Percentiles rank a stretch among this genome's conserved stretches.
phyloP scores from a whole-genome alignment of 1,140 invertebrate species.

The Drosophila erecta region DNA sequence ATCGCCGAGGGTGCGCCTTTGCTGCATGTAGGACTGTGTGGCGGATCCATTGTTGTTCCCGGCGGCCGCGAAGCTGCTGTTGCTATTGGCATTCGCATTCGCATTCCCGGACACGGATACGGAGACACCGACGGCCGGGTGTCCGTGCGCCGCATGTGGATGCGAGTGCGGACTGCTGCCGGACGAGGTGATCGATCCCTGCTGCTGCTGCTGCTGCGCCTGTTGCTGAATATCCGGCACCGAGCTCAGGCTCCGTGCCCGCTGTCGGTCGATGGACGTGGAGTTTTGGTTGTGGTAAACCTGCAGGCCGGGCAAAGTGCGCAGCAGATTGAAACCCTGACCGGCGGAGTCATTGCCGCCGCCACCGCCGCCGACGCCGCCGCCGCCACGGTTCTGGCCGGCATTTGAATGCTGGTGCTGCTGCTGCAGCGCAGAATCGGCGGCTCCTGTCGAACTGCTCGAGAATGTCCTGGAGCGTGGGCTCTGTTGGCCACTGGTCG shows the following conservation, averaged over 20 bases:
- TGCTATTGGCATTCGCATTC: constrained; percentile 78
- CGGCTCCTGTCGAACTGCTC: constrained; percentile 89
- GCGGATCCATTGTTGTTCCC: constrained; percentile 69
- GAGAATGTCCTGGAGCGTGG: constrained; percentile 91
- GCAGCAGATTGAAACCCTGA: constrained; percentile 89
- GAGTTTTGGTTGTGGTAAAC: constrained; percentile 85
- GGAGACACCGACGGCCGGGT: constrained; percentile 61
- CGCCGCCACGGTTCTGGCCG: constrained; percentile 31
- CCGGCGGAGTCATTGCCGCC: constrained; percentile 85
- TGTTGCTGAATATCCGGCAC: constrained; percentile 90
- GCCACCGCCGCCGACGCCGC: no score
- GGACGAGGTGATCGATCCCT: constrained; percentile 44
- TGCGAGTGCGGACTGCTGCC: constrained; percentile 59
- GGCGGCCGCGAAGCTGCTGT: constrained; percentile 55
- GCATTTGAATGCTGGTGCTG: constrained; percentile 7
- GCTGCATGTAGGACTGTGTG: constrained; percentile 68
- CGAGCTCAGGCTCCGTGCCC: constrained; percentile 92
- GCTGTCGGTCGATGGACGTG: constrained; percentile 87
- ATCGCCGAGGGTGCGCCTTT: constrained; percentile 65
- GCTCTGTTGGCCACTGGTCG: constrained; percentile 89
- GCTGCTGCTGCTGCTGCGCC: constrained; percentile 54
- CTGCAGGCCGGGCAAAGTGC: constrained; percentile 89
- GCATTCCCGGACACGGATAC: constrained; percentile 67
- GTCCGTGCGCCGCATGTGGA: constrained; percentile 52
- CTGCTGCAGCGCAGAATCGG: constrained; percentile 84